Evolutionary conservation across 2,888 invertebrate genomes (phyloP).

Genomic region (Synergus laeviventris): DNA sequence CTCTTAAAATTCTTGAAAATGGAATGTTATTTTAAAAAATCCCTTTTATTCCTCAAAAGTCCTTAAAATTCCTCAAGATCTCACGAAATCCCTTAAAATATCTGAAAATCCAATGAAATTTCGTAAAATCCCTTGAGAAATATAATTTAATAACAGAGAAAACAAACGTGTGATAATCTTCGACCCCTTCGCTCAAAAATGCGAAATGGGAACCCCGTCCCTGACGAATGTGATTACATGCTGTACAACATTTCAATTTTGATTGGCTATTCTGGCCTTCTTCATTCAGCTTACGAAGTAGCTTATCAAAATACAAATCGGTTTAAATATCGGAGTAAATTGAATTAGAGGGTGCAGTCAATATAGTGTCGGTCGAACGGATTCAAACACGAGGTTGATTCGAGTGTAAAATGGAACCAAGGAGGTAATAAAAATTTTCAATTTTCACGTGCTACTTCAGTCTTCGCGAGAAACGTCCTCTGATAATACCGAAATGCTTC

Average conservation of each 20-base stretch:
- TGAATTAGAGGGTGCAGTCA: conserved; percentile 22
- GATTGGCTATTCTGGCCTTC: conserved; percentile 15
- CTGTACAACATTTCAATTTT: conserved; percentile 11
- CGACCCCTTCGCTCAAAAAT: not conserved
- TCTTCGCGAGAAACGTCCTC: conserved; percentile 35
- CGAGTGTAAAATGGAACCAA: conserved; percentile 41
- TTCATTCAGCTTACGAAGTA: not conserved
- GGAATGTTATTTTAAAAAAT: no score
- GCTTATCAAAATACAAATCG: conserved; percentile 40
- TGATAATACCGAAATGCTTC: conserved; percentile 21
- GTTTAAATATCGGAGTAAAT: conserved; percentile 36
- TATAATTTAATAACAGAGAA: no score
- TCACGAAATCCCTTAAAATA: no score
- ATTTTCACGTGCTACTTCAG: conserved; percentile 35
- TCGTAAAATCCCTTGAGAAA: no score
- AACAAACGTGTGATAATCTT: not conserved
- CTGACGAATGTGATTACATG: not conserved
- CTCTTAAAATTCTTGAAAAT: no score
- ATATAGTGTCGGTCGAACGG: conserved; percentile 11
- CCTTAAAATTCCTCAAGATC: no score
- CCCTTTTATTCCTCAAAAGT: no score
- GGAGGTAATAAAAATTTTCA: conserved; percentile 45
- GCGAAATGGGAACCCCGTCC: not conserved
- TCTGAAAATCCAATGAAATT: no score
- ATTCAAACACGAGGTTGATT: conserved; percentile 38